phyloP scores from a whole-genome alignment of 2,888 invertebrate genomes.

The Deilephila porcellus region DNA sequence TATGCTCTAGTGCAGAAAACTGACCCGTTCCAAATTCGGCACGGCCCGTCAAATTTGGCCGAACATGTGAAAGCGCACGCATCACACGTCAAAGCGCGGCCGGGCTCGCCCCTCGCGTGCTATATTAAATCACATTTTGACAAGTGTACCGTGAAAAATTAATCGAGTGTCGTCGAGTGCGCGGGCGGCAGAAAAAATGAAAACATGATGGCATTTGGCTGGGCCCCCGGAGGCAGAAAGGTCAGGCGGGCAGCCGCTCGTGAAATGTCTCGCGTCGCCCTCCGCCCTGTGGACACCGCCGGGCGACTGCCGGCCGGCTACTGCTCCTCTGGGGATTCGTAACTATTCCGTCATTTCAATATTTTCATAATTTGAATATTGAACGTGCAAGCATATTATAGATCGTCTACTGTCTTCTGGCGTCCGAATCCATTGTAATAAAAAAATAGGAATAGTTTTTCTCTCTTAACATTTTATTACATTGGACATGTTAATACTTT shows the following conservation, averaged over 20 bases:
- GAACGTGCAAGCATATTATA: background rate
- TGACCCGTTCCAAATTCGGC: constrained; percentile 28
- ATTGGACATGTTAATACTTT: too few species aligned
- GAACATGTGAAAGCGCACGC: constrained; percentile 57
- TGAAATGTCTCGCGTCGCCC: constrained; percentile 77
- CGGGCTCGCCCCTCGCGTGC: constrained; percentile 66
- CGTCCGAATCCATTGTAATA: too few species aligned
- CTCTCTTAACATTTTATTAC: too few species aligned
- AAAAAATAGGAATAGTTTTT: too few species aligned
- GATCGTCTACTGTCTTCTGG: too few species aligned
- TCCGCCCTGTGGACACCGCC: constrained; percentile 49
- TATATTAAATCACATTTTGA: constrained; percentile 84
- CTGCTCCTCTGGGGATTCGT: constrained; percentile 61
- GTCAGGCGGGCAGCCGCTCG: constrained; percentile 77
- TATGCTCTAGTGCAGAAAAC: constrained; percentile 9
- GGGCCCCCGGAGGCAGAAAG: constrained; percentile 77
- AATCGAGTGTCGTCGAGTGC: constrained; percentile 82
- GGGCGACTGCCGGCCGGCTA: constrained; percentile 48
- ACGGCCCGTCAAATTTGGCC: constrained; percentile 36
- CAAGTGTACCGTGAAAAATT: constrained; percentile 85
- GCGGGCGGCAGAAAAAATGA: constrained; percentile 71
- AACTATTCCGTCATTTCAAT: constrained; percentile 27
- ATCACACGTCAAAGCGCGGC: constrained; percentile 76
- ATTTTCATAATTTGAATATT: constrained; percentile 18
- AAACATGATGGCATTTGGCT: constrained; percentile 81